These are phyloP conservation scores for Antigone vipio DNA, from an alignment of 2,113 vertebrate species.

Conservation along the genomic window DNA sequence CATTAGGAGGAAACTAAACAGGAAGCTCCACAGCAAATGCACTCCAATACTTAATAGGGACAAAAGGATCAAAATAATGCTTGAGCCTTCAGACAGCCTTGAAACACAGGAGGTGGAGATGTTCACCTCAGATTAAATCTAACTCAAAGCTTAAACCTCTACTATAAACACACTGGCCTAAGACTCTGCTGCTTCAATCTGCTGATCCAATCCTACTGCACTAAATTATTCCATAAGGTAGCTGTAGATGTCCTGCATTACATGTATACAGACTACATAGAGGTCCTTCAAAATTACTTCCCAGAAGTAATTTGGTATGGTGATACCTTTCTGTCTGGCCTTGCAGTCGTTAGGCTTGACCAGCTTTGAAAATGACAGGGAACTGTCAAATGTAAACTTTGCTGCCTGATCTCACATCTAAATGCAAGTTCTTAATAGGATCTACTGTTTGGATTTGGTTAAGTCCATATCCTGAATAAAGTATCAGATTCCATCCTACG, in stretches of 20 bases:
- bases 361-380: neutral
- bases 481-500: neutral
- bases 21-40: neutral
- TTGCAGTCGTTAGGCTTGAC: neutral
- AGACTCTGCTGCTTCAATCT: neutral
- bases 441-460: neutral
- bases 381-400: neutral
- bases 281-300: neutral
- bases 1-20: neutral
- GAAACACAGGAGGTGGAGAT: neutral
- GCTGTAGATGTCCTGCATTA: neutral
- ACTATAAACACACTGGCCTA: neutral
- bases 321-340: neutral
- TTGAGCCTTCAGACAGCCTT: neutral
- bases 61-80: neutral
- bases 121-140: neutral
- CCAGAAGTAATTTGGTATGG: neutral
- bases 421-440: neutral
- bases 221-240: neutral
- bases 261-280: neutral
- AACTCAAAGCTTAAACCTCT: neutral
- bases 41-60: neutral
- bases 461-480: neutral
- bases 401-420: neutral
- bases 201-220: neutral